These are phyloP conservation scores for Torymus aiolomorphi DNA, from an alignment of 2,888 invertebrate species.

Conservation along the genomic window DNA sequence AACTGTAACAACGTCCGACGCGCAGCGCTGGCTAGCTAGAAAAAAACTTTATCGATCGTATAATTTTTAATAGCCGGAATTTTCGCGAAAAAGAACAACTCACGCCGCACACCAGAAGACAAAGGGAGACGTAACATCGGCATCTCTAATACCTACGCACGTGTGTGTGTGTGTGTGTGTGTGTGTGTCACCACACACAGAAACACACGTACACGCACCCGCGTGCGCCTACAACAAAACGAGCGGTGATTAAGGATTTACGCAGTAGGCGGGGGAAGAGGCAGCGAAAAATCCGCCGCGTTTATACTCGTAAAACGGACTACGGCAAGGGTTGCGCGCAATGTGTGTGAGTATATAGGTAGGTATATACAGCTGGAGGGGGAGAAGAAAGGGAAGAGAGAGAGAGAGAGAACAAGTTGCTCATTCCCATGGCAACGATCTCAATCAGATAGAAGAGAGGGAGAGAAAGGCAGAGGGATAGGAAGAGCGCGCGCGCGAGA, in stretches of 20 bases:
- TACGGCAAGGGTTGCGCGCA: neutral
- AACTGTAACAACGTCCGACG: no score
- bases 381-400: slow-evolving; percentile 52
- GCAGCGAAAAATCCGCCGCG: slow-evolving; percentile 41
- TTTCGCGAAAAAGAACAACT: no score
- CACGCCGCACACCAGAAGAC: neutral
- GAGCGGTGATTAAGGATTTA: slow-evolving; percentile 41
- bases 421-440: slow-evolving; percentile 72
- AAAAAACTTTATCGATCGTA: no score
- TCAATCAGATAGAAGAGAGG: slow-evolving; percentile 69
- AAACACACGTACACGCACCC: no score
- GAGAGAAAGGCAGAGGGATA: slow-evolving; percentile 58
- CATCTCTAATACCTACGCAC: no score
- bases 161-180: no score
- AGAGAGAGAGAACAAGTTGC: slow-evolving; percentile 61
- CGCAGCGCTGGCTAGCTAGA: no score
- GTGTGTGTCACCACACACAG: no score
- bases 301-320: slow-evolving; percentile 54
- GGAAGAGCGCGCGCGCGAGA: no score
- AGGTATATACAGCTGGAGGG: neutral
- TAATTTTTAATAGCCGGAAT: no score
- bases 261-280: neutral
- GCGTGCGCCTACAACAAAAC: no score
- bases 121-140: neutral
- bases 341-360: neutral